A percentile compares a stretch with the other conserved stretches of the same genome.
Conservation (phyloP, 2,797 vertebrate species). For the Diplodus sargus region DNA sequence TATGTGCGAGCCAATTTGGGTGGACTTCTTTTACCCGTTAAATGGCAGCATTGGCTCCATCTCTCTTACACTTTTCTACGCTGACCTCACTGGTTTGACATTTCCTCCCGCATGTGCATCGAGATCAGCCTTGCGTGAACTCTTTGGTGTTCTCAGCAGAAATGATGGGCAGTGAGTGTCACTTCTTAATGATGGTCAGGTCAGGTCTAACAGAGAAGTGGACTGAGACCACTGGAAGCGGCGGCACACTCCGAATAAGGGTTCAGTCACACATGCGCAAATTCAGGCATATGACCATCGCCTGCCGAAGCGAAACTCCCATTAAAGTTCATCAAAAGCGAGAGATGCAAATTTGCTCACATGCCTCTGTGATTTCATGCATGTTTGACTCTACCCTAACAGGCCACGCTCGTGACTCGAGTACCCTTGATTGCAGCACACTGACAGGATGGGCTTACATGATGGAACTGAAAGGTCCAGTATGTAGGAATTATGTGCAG, state of each 20-base stretch:
- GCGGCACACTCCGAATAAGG: not conserved
- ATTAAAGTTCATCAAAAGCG: too few species aligned
- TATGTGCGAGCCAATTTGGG: not conserved
- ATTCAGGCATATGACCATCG: too few species aligned
- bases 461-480: not conserved
- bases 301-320: too few species aligned
- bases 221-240: not conserved
- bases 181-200: not conserved
- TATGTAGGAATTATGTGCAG: too few species aligned
- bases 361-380: too few species aligned
- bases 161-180: not conserved
- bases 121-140: slow-evolving; percentile 5
- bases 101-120: not conserved
- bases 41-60: slow-evolving; percentile 8
- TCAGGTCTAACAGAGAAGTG: not conserved
- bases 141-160: slow-evolving; percentile 8
- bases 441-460: not conserved
- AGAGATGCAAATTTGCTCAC: too few species aligned
- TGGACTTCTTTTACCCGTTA: not conserved
- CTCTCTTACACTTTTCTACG: not conserved
- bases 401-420: too few species aligned
- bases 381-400: too few species aligned
- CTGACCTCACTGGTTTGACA: slow-evolving; percentile 1
- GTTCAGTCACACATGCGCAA: too few species aligned
- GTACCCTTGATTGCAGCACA: not conserved